Base-by-base conservation (phyloP, 1,140 invertebrate genomes). In the Ladona fulva region DNA sequence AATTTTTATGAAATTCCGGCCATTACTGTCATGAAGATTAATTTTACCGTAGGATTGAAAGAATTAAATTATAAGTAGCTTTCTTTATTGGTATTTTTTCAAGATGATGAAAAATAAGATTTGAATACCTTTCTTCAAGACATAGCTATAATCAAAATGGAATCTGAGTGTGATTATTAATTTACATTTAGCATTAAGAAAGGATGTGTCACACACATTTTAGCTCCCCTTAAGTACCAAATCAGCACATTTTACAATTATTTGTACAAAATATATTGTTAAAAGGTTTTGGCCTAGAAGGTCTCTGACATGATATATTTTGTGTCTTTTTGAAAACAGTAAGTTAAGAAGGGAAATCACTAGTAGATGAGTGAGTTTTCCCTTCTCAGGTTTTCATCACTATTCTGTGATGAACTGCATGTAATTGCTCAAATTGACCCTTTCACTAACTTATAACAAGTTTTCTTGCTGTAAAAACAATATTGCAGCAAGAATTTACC, bases 401-500 rank as follows among this genome's bases (percentile, higher is more conserved):
- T 66, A 12, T 66, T 66, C 52, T 22, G 52, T 66, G 52, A 66
- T 66, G 52, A 22, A 66, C n/a, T 66, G 52, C 52, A 66, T 6
- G 52, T 66, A 66, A 66, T 66, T 66, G 52, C 52, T 66, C 52
- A 66, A 66, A 66, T 66, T 66, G 52, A 66, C 52, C 52, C 52
- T 66, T 12, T 66, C 52, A 66, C 52, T 66, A 8, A 66, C 52
- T 66, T 66, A 66, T 12, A 66, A 66, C 14, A 66, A 19, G 52
- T 66, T 16, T 66, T 19, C 52, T 66, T 66, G 52, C 52, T 66
- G 52, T 66, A 66, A 22, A 6, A 66, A 66, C 29, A 22, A 22
- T 66, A 66, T 66, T 6, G 52, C 52, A 66, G 12, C 52, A 66
- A 66, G 12, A 66, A 3, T 66, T 66, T 66, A 66, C 52, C 52